phyloP scores from a whole-genome alignment of 2,113 vertebrate genomes.

The Marcusenius ussheri region DNA sequence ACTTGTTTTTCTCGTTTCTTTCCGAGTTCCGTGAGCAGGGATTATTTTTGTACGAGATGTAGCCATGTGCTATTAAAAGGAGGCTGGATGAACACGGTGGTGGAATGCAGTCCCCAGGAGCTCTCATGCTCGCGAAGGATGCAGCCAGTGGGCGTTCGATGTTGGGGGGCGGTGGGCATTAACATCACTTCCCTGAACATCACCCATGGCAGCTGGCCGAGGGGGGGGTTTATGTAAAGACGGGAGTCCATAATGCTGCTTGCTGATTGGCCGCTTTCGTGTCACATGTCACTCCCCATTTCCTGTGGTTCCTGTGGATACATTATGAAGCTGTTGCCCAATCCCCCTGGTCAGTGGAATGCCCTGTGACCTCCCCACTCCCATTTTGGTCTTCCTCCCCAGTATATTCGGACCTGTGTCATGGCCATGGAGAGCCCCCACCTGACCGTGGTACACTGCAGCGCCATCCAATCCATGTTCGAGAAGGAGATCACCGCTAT shows the following conservation, averaged over 20 bases:
- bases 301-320: not conserved
- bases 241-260: not conserved
- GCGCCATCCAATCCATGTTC: slow-evolving; percentile 77
- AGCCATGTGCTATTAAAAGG: not conserved
- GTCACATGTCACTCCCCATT: not conserved
- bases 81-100: not conserved
- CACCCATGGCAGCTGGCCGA: not conserved
- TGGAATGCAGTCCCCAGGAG: not conserved
- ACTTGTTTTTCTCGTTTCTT: not conserved
- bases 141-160: not conserved
- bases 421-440: slow-evolving; percentile 77
- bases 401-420: slow-evolving; percentile 85
- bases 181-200: not conserved
- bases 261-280: not conserved
- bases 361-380: not conserved
- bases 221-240: not conserved
- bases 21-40: not conserved
- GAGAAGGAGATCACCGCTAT: slow-evolving; percentile 83
- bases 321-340: not conserved
- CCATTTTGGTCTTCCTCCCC: not conserved
- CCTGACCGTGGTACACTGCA: slow-evolving; percentile 81
- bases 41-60: not conserved
- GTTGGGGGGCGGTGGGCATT: not conserved
- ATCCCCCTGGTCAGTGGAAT: too few relatives aligned
- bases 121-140: not conserved